Evolutionary conservation across 2,113 vertebrate genomes (phyloP).

Genomic region (Salvelinus fontinalis): DNA sequence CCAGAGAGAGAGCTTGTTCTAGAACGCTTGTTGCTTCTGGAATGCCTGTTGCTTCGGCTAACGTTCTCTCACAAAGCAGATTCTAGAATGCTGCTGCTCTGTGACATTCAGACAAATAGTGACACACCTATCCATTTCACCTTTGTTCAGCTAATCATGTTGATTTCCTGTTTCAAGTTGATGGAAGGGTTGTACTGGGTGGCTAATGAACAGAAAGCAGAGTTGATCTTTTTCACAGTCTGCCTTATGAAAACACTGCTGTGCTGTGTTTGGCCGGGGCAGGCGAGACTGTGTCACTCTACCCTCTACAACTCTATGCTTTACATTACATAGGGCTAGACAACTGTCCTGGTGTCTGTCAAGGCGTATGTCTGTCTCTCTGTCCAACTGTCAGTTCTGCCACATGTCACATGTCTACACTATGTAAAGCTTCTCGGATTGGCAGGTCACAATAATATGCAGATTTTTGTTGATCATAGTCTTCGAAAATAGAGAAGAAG

Average conservation of each 20-base stretch:
- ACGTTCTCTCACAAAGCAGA: background rate
- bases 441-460: background rate
- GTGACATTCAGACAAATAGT: constrained; percentile 4
- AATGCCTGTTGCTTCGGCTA: background rate
- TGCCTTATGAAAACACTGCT: background rate
- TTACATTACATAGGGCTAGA: background rate
- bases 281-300: background rate
- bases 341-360: too few species aligned
- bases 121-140: background rate
- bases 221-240: background rate
- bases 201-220: background rate
- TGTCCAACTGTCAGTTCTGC: too few species aligned
- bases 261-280: background rate
- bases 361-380: too few species aligned
- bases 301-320: background rate
- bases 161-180: constrained; percentile 6
- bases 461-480: background rate
- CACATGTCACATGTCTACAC: too few species aligned
- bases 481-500: background rate
- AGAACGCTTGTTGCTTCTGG: background rate
- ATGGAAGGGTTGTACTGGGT: too few species aligned
- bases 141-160: background rate
- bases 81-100: background rate
- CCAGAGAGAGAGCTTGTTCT: background rate
- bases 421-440: background rate